Evolutionary conservation across 2,888 invertebrate genomes (phyloP).

Genomic region (Chouioia cunea): DNA sequence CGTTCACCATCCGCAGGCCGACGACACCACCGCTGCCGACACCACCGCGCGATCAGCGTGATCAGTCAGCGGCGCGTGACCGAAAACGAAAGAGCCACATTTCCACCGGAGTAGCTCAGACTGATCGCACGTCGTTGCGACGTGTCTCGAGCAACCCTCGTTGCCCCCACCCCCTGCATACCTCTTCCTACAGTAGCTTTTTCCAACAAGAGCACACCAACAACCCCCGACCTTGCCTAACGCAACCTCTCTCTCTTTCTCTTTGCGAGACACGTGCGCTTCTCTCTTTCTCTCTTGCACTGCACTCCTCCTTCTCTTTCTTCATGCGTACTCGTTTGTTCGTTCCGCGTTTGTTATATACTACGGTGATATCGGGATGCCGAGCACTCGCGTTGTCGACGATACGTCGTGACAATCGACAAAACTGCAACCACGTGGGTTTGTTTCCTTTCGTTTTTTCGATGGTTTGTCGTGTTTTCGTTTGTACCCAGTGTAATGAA

Average conservation of each 20-base stretch:
- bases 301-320: no score
- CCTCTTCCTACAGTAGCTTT: constrained; percentile 4
- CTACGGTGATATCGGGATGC: no score
- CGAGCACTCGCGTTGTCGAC: no score
- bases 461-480: background rate
- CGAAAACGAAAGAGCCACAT: constrained; percentile 51
- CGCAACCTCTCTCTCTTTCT: background rate
- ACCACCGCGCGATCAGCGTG: constrained; percentile 36
- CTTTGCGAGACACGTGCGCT: background rate
- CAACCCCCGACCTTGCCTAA: background rate
- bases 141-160: constrained; percentile 4
- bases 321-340: no score
- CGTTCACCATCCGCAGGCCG: constrained; percentile 52
- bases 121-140: constrained; percentile 8
- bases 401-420: no score
- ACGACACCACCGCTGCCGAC: constrained; percentile 42
- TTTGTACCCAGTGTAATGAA: background rate
- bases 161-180: no score
- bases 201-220: constrained; percentile 1
- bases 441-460: no score
- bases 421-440: no score
- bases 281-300: no score
- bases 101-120: constrained; percentile 38
- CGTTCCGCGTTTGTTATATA: no score
- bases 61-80: constrained; percentile 50